Evolutionary conservation across 2,888 invertebrate species (phyloP), one percentile per base, ranked within the genome.

Genomic region (Abrostola triplasia): DNA sequence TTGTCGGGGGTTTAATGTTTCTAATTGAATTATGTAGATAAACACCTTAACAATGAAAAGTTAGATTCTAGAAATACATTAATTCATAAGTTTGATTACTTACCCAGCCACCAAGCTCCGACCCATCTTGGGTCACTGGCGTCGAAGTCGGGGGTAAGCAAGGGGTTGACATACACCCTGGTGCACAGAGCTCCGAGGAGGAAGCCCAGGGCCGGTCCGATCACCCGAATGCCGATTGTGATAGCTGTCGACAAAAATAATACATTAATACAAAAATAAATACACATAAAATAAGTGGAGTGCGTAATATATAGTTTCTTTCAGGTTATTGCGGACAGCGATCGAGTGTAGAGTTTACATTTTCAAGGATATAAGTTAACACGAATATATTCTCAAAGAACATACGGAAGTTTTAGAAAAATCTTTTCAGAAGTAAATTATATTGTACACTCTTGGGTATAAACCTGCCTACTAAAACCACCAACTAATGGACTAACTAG

Each of bases 41-140:
- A 40, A 11, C 10, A 10, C 11, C 10, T 11, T 5, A 4, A 40
- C 1, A 40, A 40, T 11, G 10, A 9, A 40, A 40, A 9, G 24
- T 24, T 40, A 40, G 10, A 40, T 11, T 40, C 5, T 40, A 9
- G 40, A 10, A 40, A 12, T 47, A 9, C 9, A 24, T 4, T 24
- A 44, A 10, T 41, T 41, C 9, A 12, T 11, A 54, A 11, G 13
- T 36, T 35, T 0, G 6, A 48, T 7, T 36, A 95, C 95, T 96
- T 94, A 96, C 98, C 98, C 65, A 99, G 95, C 99, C 99, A 99
- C 99, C 99, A 99, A 50, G 99, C 99, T 55, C 99, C 99, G 53
- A 99, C 97, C 98, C 98, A 99, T 90, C 97, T 95, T 5, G 98
- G 97, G 92, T 98, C 98, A 47, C 96, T 96, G 56, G 97, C 96